Base-by-base conservation (phyloP, 2,888 invertebrate genomes). In the Drosophila anomelani region DNA sequence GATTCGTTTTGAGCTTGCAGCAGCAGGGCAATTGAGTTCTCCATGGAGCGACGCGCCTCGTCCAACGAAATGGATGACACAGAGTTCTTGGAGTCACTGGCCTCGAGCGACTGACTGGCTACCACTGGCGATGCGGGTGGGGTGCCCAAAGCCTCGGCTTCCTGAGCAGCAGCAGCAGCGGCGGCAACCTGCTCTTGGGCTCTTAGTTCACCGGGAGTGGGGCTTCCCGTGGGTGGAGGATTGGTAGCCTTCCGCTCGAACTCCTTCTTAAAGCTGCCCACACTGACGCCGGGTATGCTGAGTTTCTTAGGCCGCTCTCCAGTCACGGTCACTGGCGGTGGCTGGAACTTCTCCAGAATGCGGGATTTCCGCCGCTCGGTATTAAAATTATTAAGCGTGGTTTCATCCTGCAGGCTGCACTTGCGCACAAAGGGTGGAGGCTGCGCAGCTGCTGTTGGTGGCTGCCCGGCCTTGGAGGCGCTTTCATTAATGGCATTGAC, bases 211-310 rank as follows among this genome's bases (percentile, higher is more conserved):
- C 89, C 90, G 0, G 92, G 81, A 5, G 90, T 91, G 3, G 94
- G 93, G 76, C 89, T 89, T 9, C 90, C 78, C 3, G 73, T 67
- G 0, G 93, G 92, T 4, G 93, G 88, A 1, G 93, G 89, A 44
- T 95, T 93, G 55, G 95, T 96, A 0, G 96, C 96, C 91, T 96
- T 95, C 60, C 96, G 94, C 92, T 97, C 97, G 89, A 97, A 97
- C 84, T 96, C 97, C 85, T 96, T 96, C 83, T 97, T 97, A 81
- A 96, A 97, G 90, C 96, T 97, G 59, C 96, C 96, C 1, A 97
- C 97, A 91, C 96, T 97, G 17, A 97, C 96, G 38, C 94, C 94
- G 36, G 97, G 96, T 89, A 97, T 96, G 77, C 96, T 95, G 57
- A 97, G 94, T 92, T 97, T 97, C 92, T 96, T 97, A 39, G 95